Evolutionary conservation across 2,797 vertebrate species (phyloP).

Genomic region (Mionectes olivaceus): DNA sequence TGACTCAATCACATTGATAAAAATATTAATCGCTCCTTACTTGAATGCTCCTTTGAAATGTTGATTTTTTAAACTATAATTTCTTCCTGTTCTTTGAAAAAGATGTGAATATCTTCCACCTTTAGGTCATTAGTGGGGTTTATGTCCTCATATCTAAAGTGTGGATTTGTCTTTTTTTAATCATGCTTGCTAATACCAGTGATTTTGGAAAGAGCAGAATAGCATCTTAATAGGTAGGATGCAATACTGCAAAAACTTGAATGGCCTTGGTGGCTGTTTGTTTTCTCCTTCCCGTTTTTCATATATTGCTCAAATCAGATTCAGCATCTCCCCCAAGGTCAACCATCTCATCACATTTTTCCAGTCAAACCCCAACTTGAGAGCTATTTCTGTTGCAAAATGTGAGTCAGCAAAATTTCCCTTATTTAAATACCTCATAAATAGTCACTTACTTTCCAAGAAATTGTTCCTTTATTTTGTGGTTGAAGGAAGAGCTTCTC

Average conservation of each 20-base stretch:
- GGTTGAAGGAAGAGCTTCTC: neutral
- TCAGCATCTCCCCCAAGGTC: neutral
- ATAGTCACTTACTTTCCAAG: neutral
- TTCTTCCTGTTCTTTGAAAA: neutral
- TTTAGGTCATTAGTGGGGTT: neutral
- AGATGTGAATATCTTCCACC: neutral
- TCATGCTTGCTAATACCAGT: neutral
- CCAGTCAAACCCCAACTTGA: neutral
- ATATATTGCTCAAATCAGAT: neutral
- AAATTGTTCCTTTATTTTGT: neutral
- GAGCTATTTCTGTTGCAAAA: neutral
- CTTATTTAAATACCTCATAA: neutral
- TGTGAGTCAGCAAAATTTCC: neutral
- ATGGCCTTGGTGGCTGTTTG: neutral
- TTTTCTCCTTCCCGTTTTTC: neutral
- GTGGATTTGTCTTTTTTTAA: neutral
- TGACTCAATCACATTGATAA: neutral
- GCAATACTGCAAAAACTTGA: neutral
- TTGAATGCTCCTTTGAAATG: neutral
- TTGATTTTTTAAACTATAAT: neutral
- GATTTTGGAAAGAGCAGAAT: neutral
- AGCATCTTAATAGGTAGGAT: neutral
- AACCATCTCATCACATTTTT: neutral
- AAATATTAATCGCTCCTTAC: neutral
- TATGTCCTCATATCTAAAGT: neutral